Evolutionary conservation across 2,113 vertebrate species (phyloP).

Genomic region (Heteronetta atricapilla): DNA sequence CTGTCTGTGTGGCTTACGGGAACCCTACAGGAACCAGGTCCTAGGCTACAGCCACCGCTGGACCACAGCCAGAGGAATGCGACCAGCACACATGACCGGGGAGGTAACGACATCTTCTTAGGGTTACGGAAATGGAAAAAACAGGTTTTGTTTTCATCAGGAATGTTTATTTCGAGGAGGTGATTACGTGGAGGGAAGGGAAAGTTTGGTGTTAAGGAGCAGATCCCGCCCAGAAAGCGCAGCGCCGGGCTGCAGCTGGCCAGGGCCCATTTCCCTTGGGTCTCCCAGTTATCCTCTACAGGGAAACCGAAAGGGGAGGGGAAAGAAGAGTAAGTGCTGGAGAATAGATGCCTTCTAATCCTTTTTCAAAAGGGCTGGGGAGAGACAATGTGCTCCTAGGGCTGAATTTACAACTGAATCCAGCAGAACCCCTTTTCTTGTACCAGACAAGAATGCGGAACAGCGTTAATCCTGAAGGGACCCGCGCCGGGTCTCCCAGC

Average conservation of each 20-base stretch:
- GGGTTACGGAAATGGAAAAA: background rate
- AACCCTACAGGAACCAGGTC: background rate
- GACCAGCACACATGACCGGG: background rate
- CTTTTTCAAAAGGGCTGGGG: constrained; percentile 68
- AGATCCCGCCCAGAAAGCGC: background rate
- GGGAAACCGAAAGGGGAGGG: constrained; percentile 50
- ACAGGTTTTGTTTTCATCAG: background rate
- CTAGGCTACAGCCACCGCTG: background rate
- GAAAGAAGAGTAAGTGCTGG: constrained; percentile 22
- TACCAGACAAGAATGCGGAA: constrained; percentile 78
- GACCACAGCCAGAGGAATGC: background rate
- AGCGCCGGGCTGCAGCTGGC: background rate
- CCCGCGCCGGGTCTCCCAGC: constrained; percentile 66
- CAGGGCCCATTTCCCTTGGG: background rate
- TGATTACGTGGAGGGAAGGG: background rate
- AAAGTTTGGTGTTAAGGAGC: background rate
- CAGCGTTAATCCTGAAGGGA: constrained; percentile 72
- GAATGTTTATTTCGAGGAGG: background rate
- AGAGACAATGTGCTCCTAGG: constrained; percentile 73
- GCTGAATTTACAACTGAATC: constrained; percentile 72
- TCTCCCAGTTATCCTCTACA: background rate
- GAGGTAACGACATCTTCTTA: background rate
- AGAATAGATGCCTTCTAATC: constrained; percentile 72
- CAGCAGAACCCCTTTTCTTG: constrained; percentile 45
- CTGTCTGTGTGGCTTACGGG: background rate